These are phyloP conservation scores for Hypselothyrea guttata DNA, from an alignment of 2,888 invertebrate species.

Conservation along the genomic window DNA sequence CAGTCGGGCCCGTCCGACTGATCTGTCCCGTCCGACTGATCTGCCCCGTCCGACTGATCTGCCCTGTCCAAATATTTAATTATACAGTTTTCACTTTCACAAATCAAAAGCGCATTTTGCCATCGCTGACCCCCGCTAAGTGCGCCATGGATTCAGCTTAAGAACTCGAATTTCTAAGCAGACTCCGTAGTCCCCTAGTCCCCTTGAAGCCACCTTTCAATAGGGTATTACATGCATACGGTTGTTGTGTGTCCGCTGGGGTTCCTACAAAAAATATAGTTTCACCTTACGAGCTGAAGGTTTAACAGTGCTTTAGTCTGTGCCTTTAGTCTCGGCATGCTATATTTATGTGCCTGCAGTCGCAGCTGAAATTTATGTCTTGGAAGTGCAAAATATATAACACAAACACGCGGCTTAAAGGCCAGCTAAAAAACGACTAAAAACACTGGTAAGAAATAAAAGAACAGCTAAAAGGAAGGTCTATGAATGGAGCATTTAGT, in stretches of 20 bases:
- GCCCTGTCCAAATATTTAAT: too few relatives aligned
- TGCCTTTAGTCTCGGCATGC: conserved; percentile 16
- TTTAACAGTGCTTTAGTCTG: conserved; percentile 36
- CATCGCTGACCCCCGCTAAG: too few relatives aligned
- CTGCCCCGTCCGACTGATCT: too few relatives aligned
- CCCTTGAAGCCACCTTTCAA: background rate
- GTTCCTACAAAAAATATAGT: conserved; percentile 4
- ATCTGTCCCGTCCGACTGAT: too few relatives aligned
- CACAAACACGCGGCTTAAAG: conserved; percentile 63
- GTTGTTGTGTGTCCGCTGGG: background rate
- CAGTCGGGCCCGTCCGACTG: too few relatives aligned
- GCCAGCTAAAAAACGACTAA: conserved; percentile 2
- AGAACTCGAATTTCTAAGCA: background rate
- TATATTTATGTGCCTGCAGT: conserved; percentile 64
- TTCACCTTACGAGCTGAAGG: conserved; percentile 13
- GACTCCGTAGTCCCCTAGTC: background rate
- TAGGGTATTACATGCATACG: conserved; percentile 14
- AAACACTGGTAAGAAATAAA: conserved; percentile 6
- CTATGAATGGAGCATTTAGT: conserved; percentile 70
- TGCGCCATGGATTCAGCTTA: too few relatives aligned
- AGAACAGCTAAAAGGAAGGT: conserved; percentile 23
- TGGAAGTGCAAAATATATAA: conserved; percentile 76
- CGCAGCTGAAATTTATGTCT: conserved; percentile 67
- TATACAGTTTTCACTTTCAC: too few relatives aligned
- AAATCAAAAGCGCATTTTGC: too few relatives aligned